Base-by-base conservation (phyloP, 2,113 vertebrate species). In the Plectropomus leopardus region DNA sequence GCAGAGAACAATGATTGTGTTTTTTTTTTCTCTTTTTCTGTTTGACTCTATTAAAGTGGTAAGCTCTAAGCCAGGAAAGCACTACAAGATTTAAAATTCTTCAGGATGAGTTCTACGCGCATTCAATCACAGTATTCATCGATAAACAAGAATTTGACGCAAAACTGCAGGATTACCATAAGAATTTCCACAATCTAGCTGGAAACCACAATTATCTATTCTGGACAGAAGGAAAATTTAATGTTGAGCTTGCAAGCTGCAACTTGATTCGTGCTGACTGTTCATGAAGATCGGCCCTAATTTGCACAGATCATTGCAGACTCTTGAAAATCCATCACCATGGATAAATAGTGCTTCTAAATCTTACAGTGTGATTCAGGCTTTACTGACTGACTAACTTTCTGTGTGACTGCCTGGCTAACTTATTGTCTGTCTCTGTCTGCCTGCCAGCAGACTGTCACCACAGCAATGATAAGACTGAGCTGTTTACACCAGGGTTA, bases 401-500 rank as follows among this genome's bases (percentile, higher is more conserved):
- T 55, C 30, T 59, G 60, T 69, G 23, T 47, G 19, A 3, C 16
- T 55, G 60, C 48, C 32, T 54, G 19, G 5, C 13, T 60, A 17
- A 44, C 50, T 58, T 7, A 21, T 26, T 63, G 23, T 50, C 48
- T 69, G 54, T 50, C 47, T 58, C 63, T 36, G 32, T 61, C 72
- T 87, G 76, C 68, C 83, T 78, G 67, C 70, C 23, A 32, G 71
- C 34, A 36, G 50, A 79, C 88, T 61, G 32, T 64, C 61, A 57
- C 4, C 67, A 72, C 64, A 66, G 60, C 66, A 60, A 24, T 8
- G 70, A 85, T 87, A 85, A 91, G 82, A 90, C 65, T 73, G 81
- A 87, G 74, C 54, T 80, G 87, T 86, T 91, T 91, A 84, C 64
- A 76, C 50, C 50, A 63, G 59, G 68, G 63, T 83, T 70, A 69